Evolutionary conservation across 2,797 vertebrate genomes (phyloP), one percentile per base, ranked within the genome.

Genomic region (Gymnodraco acuticeps): DNA sequence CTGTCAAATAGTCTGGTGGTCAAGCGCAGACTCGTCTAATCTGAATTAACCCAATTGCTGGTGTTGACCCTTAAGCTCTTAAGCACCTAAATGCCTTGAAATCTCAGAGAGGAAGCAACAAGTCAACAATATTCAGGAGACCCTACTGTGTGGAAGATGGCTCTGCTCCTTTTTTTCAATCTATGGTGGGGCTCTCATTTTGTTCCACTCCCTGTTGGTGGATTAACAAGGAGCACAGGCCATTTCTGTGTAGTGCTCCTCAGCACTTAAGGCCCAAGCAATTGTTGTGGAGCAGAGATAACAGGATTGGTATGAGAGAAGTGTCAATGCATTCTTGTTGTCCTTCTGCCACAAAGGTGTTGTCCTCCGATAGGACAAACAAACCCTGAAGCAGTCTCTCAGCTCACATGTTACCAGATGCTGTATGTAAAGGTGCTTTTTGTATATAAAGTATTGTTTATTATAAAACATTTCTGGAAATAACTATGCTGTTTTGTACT

Each of bases 11-110:
- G 50, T 47, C 63, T 9, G 80, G 87, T 88, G 92, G 91, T 91
- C 72, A 60, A 76, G 72, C 65, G 38, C 69, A 69, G 53, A 84
- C 82, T 75, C 6, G 19, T 76, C 82, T 92, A 92, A 94, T 92
- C 90, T 92, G 85, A 92, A 92, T 91, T 92, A 93, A 93, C 88
- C 88, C 85, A 78, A 82, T 92, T 93, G 91, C 88, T 86, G 70
- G 84, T 82, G 85, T 80, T 77, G 86, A 85, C 84, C 64, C 70
- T 56, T 92, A 92, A 93, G 91, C 90, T 88, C 75, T 90, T 94
- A 91, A 93, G 85, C 82, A 58, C 73, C 70, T 89, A 84, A 92
- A 90, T 20, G 46, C 56, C 43, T 80, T 86, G 75, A 81, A 90
- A 89, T 91, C 90, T 89, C 80, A 48, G 62, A 63, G 68, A 81